These are phyloP conservation scores for Allenopithecus nigroviridis DNA, from an alignment of 2,797 vertebrate genomes.

Conservation along the genomic window DNA sequence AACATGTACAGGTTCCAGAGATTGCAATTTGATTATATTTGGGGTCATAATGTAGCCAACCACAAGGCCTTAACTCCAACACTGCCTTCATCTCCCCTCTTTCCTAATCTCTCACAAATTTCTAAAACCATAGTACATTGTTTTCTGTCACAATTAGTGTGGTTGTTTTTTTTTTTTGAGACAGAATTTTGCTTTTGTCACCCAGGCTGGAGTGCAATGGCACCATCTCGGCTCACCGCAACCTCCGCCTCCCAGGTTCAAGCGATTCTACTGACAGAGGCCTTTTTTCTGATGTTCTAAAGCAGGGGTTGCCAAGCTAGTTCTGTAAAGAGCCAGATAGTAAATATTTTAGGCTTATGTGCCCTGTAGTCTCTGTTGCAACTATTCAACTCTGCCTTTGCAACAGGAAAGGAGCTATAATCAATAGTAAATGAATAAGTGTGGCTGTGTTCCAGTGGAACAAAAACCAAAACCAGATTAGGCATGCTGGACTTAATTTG, in stretches of 20 bases:
- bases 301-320: background rate
- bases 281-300: background rate
- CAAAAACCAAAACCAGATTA: background rate
- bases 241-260: too few relatives aligned
- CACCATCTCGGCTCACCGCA: too few relatives aligned
- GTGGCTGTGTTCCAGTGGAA: background rate
- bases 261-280: background rate
- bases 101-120: background rate
- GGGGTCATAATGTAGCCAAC: background rate
- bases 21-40: background rate
- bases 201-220: too few relatives aligned
- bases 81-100: background rate
- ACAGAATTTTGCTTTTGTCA: too few relatives aligned
- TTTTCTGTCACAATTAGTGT: background rate
- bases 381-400: background rate
- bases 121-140: background rate
- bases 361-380: background rate
- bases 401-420: background rate
- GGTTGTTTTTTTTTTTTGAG: too few relatives aligned
- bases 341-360: background rate
- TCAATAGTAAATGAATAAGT: background rate
- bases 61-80: background rate
- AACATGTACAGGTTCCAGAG: background rate
- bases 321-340: background rate
- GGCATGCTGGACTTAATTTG: background rate